phyloP scores from a whole-genome alignment of 2,888 invertebrate species.

The Sycophila texana region DNA sequence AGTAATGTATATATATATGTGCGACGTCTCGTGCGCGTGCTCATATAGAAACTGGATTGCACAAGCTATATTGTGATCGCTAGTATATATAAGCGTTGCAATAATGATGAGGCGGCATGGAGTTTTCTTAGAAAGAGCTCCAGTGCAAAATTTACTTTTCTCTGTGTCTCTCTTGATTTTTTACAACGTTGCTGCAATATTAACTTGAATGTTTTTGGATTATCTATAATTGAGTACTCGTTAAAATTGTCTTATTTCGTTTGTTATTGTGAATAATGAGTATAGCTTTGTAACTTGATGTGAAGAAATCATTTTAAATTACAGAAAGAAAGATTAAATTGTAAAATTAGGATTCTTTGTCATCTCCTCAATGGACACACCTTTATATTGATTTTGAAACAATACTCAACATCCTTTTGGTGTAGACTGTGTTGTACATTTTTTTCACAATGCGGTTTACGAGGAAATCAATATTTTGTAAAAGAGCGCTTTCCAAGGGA shows the following conservation, averaged over 20 bases:
- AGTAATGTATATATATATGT: neutral
- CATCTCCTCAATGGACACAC: too few species aligned
- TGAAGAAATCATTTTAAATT: neutral
- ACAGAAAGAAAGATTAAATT: neutral
- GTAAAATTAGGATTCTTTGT: neutral
- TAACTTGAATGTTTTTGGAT: neutral
- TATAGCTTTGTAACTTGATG: too few species aligned
- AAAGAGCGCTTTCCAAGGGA: constrained; percentile 1
- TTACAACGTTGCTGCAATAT: neutral
- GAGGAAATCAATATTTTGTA: neutral
- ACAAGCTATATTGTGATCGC: constrained; percentile 32
- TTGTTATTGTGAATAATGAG: too few species aligned
- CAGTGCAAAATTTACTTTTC: constrained; percentile 1
- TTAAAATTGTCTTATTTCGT: too few species aligned
- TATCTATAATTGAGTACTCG: neutral
- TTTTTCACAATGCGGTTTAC: neutral
- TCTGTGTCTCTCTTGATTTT: neutral
- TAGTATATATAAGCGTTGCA: neutral
- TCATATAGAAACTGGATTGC: constrained; percentile 39
- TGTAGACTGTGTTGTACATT: neutral
- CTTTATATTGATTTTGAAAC: too few species aligned
- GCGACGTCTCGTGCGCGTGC: neutral
- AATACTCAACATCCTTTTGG: too few species aligned
- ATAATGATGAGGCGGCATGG: constrained; percentile 22
- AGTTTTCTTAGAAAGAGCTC: constrained; percentile 16